phyloP scores from a whole-genome alignment of 1,140 invertebrate species.

The Lethrus apterus region DNA sequence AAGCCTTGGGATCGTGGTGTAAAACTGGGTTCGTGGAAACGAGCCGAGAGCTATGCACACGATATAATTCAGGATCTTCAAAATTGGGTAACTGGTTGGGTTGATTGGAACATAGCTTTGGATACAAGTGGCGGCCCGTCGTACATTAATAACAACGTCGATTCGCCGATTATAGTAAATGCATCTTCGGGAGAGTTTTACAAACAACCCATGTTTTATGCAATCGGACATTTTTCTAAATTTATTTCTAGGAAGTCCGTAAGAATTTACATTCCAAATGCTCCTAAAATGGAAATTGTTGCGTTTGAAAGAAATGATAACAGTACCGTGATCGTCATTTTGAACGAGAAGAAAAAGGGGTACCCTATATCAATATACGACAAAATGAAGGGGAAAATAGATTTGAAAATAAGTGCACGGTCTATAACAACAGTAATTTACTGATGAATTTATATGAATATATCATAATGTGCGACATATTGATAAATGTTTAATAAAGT shows the following conservation, averaged over 20 bases:
- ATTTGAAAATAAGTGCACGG: not conserved
- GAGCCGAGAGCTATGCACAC: slow-evolving; percentile 59
- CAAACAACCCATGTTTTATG: slow-evolving; percentile 66
- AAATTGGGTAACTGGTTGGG: slow-evolving; percentile 53
- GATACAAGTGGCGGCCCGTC: slow-evolving; percentile 59
- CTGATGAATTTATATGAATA: slow-evolving; percentile 1
- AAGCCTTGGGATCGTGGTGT: slow-evolving; percentile 35
- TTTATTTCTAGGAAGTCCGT: slow-evolving; percentile 47
- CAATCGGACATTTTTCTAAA: slow-evolving; percentile 59
- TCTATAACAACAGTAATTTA: slow-evolving; percentile 6
- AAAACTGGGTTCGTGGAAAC: slow-evolving; percentile 64
- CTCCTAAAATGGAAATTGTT: slow-evolving; percentile 31
- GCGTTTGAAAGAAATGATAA: slow-evolving; percentile 48
- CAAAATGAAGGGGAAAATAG: not conserved
- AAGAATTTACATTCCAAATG: slow-evolving; percentile 31
- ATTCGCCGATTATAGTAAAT: slow-evolving; percentile 61
- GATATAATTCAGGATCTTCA: slow-evolving; percentile 64
- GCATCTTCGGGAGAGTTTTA: slow-evolving; percentile 51
- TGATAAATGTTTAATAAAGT: too few species aligned
- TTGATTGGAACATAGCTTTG: slow-evolving; percentile 71
- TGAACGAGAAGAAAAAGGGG: slow-evolving; percentile 16
- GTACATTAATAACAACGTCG: slow-evolving; percentile 58
- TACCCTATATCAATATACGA: not conserved
- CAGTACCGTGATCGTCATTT: slow-evolving; percentile 40
- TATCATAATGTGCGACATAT: too few species aligned